phyloP scores from a whole-genome alignment of 2,888 invertebrate species.

The Agrotis puta region DNA sequence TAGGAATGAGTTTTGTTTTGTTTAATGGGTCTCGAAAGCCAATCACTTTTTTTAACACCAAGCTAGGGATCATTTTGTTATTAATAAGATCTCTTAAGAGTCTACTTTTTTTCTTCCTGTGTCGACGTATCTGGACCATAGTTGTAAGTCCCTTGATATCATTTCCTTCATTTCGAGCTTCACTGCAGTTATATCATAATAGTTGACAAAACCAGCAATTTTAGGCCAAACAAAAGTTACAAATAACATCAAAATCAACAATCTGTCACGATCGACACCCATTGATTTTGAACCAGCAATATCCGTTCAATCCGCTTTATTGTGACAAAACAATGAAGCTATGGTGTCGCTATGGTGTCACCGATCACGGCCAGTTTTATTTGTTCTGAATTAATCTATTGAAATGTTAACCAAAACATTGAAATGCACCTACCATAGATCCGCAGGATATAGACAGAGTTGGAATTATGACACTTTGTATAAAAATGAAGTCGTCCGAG shows the following conservation, averaged over 20 bases:
- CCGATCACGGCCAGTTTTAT: slow-evolving; percentile 53
- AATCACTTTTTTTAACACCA: no score
- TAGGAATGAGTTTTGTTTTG: not conserved
- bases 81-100: no score
- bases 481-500: no score
- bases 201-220: not conserved
- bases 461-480: slow-evolving; percentile 14
- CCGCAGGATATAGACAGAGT: slow-evolving; percentile 42
- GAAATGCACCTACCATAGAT: slow-evolving; percentile 44
- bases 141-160: no score
- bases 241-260: slow-evolving; percentile 15
- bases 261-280: slow-evolving; percentile 22
- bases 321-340: slow-evolving; percentile 60
- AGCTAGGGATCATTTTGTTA: no score
- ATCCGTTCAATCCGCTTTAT: slow-evolving; percentile 64
- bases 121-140: no score
- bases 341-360: slow-evolving; percentile 47
- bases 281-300: slow-evolving; percentile 47
- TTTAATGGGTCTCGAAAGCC: not conserved
- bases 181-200: not conserved
- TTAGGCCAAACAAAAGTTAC: not conserved
- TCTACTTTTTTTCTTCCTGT: no score
- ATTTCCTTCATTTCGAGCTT: no score
- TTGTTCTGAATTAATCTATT: slow-evolving; percentile 60
- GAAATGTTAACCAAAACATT: slow-evolving; percentile 35